Evolutionary conservation across 2,888 invertebrate species (phyloP).

Genomic region (Nematopogon swammerdamellus): DNA sequence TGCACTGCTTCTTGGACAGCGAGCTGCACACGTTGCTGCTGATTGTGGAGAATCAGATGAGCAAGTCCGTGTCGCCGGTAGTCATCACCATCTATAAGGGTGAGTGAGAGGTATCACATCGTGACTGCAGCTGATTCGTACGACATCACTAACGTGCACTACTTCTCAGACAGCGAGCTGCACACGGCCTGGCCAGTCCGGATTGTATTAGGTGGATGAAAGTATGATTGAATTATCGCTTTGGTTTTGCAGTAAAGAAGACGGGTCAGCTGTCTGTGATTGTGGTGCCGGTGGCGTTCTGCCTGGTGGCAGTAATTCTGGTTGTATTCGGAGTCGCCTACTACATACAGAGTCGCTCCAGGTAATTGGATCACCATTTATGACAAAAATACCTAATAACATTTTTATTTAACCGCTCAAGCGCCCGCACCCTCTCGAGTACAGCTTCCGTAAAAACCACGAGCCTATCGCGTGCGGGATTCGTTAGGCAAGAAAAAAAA

Average conservation of each 20-base stretch:
- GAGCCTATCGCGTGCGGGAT: too few relatives aligned
- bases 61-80: conserved; percentile 63
- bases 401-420: too few relatives aligned
- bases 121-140: conserved; percentile 43
- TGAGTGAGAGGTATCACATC: conserved; percentile 65
- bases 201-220: too few relatives aligned
- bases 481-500: too few relatives aligned
- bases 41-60: conserved; percentile 74
- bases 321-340: conserved; percentile 87
- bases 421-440: too few relatives aligned
- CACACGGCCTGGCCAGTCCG: conserved; percentile 69
- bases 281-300: conserved; percentile 81
- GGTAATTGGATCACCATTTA: too few relatives aligned
- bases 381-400: too few relatives aligned
- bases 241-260: conserved; percentile 59
- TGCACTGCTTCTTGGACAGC: conserved; percentile 67
- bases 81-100: conserved; percentile 84
- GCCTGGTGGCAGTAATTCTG: conserved; percentile 75
- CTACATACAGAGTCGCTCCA: conserved; percentile 76
- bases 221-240: too few relatives aligned
- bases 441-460: too few relatives aligned
- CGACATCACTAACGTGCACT: conserved; percentile 60
- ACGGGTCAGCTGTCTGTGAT: conserved; percentile 86
- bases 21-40: conserved; percentile 75
- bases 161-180: conserved; percentile 65